A percentile compares a stretch with the other conserved stretches of the same genome.
phyloP scores from a whole-genome alignment of 1,140 invertebrate species.

The Eurytemora carolleeae region DNA sequence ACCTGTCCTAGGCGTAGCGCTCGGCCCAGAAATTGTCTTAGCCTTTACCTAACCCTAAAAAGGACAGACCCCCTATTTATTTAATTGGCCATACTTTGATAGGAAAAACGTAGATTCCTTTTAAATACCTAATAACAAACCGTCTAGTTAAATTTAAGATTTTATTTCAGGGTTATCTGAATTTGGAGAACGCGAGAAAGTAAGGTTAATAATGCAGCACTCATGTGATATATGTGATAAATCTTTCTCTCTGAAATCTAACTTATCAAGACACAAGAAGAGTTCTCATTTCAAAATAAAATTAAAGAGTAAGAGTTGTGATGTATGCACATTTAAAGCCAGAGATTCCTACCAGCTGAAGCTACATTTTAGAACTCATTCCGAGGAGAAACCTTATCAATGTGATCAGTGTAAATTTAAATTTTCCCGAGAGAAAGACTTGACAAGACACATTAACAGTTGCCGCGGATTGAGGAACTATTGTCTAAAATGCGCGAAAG shows the following conservation, averaged over 20 bases:
- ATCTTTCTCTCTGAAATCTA: neutral
- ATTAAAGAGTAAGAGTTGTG: neutral
- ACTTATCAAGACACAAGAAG: neutral
- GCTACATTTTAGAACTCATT: neutral
- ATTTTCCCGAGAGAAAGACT: neutral
- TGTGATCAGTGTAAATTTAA: neutral
- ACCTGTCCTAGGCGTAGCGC: too few species aligned
- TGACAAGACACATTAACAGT: neutral
- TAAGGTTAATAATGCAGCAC: too few species aligned
- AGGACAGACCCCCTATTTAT: too few species aligned
- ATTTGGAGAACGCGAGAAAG: too few species aligned
- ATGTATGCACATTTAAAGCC: neutral
- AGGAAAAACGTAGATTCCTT: too few species aligned
- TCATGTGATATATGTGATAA: neutral
- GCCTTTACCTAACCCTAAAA: too few species aligned
- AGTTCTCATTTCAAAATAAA: neutral
- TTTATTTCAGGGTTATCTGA: too few species aligned
- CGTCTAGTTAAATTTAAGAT: too few species aligned
- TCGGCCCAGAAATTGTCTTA: too few species aligned
- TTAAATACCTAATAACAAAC: too few species aligned
- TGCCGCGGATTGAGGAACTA: neutral
- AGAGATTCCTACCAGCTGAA: neutral
- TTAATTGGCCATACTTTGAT: too few species aligned
- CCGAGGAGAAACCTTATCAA: neutral
- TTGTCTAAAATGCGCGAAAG: neutral